A percentile compares a stretch with the other conserved stretches of the same genome.
Conservation (phyloP, 1,140 invertebrate genomes). For the Drosophila sucinea region DNA sequence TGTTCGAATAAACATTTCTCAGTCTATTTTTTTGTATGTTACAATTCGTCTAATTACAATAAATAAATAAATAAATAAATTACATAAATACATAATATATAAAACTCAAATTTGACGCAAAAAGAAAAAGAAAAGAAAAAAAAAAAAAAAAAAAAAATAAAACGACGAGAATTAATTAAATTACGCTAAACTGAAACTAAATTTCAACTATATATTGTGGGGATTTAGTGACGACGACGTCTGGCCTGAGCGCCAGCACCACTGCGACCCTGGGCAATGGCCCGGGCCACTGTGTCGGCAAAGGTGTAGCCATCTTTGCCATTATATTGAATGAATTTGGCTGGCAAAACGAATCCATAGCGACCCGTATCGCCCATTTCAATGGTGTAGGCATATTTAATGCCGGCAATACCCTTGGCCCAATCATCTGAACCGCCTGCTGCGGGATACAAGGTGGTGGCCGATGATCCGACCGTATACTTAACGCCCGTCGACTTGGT, state of each 20-base stretch:
- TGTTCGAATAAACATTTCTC: constrained; percentile 66
- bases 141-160: constrained; percentile 38
- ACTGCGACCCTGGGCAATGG: constrained; percentile 63
- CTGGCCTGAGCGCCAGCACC: constrained; percentile 49
- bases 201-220: not conserved
- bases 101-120: not conserved
- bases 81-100: constrained; percentile 15
- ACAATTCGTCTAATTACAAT: constrained; percentile 78
- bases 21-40: constrained; percentile 63
- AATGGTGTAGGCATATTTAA: constrained; percentile 95
- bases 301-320: constrained; percentile 93
- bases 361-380: constrained; percentile 95
- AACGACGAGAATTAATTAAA: constrained; percentile 52
- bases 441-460: constrained; percentile 90
- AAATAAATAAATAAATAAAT: constrained; percentile 80
- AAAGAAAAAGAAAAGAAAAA: constrained; percentile 46
- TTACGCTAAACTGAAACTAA: not conserved
- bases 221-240: constrained; percentile 50
- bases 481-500: constrained; percentile 86
- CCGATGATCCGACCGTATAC: constrained; percentile 90
- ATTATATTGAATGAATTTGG: constrained; percentile 90
- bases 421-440: constrained; percentile 95
- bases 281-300: constrained; percentile 89
- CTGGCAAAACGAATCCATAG: constrained; percentile 94
- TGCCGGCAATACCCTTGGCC: constrained; percentile 91